Percentiles rank a stretch among this genome's conserved stretches.
These are phyloP conservation scores for Pelobates fuscus DNA, from an alignment of 2,113 vertebrate genomes.

Conservation along the genomic window DNA sequence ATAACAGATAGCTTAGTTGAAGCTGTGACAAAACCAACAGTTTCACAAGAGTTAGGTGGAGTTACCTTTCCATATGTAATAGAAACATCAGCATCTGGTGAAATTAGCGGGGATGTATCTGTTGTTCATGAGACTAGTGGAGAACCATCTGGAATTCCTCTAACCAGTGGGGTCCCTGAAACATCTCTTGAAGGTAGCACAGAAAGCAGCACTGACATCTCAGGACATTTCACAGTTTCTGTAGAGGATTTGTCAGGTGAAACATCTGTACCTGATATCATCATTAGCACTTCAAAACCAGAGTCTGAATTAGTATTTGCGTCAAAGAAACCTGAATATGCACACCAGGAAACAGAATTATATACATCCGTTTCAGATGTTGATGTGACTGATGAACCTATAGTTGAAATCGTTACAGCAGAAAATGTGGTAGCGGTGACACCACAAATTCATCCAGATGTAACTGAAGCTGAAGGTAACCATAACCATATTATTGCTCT, in stretches of 20 bases:
- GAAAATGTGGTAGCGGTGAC: conserved; percentile 54
- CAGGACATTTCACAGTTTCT: conserved; percentile 40
- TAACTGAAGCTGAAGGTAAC: conserved; percentile 66
- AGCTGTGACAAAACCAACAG: conserved; percentile 60
- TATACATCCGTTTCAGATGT: conserved; percentile 49
- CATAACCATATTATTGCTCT: background rate
- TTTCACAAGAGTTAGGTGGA: conserved; percentile 72
- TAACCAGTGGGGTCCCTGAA: conserved; percentile 48
- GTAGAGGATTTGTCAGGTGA: conserved; percentile 53
- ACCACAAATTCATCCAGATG: conserved; percentile 57
- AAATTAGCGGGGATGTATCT: conserved; percentile 61
- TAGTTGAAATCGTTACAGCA: conserved; percentile 43
- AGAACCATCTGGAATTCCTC: conserved; percentile 56
- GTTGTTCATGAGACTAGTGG: conserved; percentile 60
- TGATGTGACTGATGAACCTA: conserved; percentile 54
- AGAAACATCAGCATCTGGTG: conserved; percentile 58
- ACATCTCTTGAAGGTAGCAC: conserved; percentile 57
- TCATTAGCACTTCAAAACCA: conserved; percentile 58
- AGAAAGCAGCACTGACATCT: conserved; percentile 54
- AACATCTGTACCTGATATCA: conserved; percentile 50
- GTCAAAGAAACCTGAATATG: conserved; percentile 59
- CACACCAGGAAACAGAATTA: conserved; percentile 55
- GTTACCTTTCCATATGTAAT: conserved; percentile 60
- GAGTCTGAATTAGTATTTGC: conserved; percentile 58
- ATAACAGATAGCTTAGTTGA: conserved; percentile 69